Conservation (phyloP, 2,113 vertebrate genomes). For the Onychostruthus taczanowskii region DNA sequence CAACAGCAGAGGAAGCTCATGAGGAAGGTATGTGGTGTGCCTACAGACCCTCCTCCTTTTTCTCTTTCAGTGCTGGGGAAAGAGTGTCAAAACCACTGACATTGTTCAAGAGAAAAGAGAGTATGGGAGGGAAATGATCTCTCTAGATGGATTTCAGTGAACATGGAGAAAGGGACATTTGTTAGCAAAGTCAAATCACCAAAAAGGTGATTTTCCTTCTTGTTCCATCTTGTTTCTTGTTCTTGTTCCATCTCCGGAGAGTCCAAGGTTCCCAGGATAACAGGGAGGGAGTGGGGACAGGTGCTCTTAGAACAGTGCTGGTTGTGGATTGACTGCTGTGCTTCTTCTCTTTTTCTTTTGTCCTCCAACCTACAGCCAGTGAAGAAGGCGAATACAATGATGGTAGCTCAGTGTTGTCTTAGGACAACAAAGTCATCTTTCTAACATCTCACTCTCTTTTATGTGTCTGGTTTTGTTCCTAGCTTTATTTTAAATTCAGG, state of each 20-base stretch:
- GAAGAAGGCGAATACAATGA: constrained; percentile 45
- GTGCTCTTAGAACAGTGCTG: neutral
- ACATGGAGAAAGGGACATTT: neutral
- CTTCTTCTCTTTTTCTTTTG: constrained; percentile 45
- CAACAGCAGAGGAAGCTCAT: constrained; percentile 43
- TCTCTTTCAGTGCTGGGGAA: constrained; percentile 39
- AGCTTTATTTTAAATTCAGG: constrained; percentile 2
- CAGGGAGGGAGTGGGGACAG: neutral
- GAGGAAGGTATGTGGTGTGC: constrained; percentile 67
- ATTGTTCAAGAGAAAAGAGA: neutral
- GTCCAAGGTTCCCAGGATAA: neutral
- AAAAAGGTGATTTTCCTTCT: neutral
- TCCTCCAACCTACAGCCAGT: constrained; percentile 31
- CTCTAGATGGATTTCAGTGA: neutral
- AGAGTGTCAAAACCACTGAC: neutral
- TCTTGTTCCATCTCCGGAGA: neutral
- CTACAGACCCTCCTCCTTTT: neutral
- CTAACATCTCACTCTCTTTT: constrained; percentile 24
- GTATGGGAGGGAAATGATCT: neutral
- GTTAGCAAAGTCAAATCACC: neutral
- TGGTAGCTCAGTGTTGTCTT: constrained; percentile 51
- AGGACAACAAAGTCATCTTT: neutral
- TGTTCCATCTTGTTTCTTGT: neutral
- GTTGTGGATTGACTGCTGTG: neutral
- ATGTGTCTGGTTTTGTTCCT: constrained; percentile 15